A percentile compares a stretch with the other conserved stretches of the same genome.
phyloP scores from a whole-genome alignment of 2,888 invertebrate species.

The Tenthredo mesomela region DNA sequence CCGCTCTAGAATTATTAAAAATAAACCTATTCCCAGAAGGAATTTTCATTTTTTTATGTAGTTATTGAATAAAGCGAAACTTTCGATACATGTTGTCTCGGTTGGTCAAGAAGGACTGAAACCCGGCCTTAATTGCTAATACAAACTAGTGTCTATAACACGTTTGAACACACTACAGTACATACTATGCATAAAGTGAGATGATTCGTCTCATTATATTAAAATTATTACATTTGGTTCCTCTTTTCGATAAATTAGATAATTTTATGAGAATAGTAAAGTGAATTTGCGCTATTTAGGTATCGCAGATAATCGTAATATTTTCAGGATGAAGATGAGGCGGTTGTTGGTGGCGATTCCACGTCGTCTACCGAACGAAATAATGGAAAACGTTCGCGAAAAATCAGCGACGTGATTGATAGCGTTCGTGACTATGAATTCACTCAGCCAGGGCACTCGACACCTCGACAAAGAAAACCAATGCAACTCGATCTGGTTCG shows the following conservation, averaged over 20 bases:
- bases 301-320: background rate
- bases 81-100: no score
- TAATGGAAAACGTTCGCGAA: conserved; percentile 60
- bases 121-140: background rate
- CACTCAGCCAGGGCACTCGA: conserved; percentile 55
- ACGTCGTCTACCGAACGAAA: background rate
- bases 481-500: conserved; percentile 58
- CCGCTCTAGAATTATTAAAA: no score
- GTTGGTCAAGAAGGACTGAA: no score
- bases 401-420: conserved; percentile 69
- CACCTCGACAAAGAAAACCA: conserved; percentile 57
- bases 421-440: conserved; percentile 61
- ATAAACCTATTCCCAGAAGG: no score
- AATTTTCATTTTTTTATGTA: no score
- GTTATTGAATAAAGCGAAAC: no score
- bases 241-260: background rate
- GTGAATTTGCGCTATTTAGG: no score
- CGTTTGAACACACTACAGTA: background rate
- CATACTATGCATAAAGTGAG: background rate
- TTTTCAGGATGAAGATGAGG: conserved; percentile 40
- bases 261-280: no score
- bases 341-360: background rate
- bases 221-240: background rate
- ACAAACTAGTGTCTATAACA: background rate
- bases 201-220: background rate